Evolutionary conservation across 2,113 vertebrate species (phyloP), one percentile per base, ranked within the genome.

Genomic region (Onychostruthus taczanowskii): DNA sequence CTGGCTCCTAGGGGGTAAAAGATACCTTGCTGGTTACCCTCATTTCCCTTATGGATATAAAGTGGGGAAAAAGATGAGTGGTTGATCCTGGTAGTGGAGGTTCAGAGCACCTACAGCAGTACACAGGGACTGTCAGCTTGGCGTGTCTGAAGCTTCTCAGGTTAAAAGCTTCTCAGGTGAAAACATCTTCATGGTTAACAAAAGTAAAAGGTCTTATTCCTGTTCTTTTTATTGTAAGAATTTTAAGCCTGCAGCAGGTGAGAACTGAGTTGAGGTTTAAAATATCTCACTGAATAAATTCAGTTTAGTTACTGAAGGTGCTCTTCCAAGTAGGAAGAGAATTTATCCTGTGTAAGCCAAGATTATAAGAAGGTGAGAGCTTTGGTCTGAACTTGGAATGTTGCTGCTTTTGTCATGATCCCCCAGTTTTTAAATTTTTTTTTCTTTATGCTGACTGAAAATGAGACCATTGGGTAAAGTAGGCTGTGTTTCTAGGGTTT

Each of bases 101-200:
- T 61, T 68, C 30, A 52, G 53, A 93, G 44, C 21, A 35, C 9
- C 4, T 46, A 8, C 27, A 83, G 0, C 23, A 70, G 47, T 20
- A 21, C 46, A 11, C 1, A 3, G 56, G 66, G 68, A 69, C 39
- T 63, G 61, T 68, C 27, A 19, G 9, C 66, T 19, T 84, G 81
- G 58, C 17, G 10, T 37, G 70, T 69, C 61, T 95, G 91, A 90
- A 96, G 92, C 85, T 92, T 92, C 95, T 96, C 94, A 94, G 93
- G 94, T 94, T 94, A 92, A 94, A 96, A 91, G 85, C 95, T 85
- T 66, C 94, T 96, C 96, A 95, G 93, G 93, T 88, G 64, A 83
- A 89, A 93, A 89, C 85, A 91, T 76, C 68, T 84, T 81, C 39
- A 41, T 70, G 56, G 43, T 49, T 52, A 97, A 70, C 50, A 75